phyloP scores from a whole-genome alignment of 2,113 vertebrate species.

The Pterocles orientalis region DNA sequence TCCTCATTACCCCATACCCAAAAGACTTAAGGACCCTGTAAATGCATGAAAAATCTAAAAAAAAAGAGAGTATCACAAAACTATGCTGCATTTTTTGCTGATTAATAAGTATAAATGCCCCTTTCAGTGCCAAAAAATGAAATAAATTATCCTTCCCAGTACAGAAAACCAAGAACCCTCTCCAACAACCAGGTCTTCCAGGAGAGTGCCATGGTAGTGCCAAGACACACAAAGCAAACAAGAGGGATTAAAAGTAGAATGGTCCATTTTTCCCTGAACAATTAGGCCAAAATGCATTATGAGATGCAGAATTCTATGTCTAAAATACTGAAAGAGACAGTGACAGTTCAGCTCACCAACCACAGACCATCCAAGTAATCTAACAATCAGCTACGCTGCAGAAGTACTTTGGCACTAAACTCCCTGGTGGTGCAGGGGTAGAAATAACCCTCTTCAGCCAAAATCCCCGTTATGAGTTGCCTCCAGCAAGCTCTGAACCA shows the following conservation, averaged over 20 bases:
- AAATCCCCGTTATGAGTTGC: background rate
- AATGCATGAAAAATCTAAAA: background rate
- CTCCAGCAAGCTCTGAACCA: background rate
- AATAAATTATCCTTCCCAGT: background rate
- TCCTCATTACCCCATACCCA: background rate
- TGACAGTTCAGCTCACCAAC: background rate
- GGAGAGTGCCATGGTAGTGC: background rate
- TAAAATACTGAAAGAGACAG: background rate
- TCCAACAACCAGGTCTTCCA: background rate
- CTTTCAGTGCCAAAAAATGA: background rate
- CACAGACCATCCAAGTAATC: background rate
- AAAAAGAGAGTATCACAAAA: background rate
- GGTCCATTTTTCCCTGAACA: background rate
- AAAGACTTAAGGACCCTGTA: background rate
- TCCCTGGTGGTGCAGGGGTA: background rate
- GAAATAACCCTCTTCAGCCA: background rate
- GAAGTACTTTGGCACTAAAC: background rate
- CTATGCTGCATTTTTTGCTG: background rate
- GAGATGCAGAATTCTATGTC: background rate
- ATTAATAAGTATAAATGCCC: background rate
- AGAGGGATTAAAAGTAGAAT: background rate
- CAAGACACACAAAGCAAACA: background rate
- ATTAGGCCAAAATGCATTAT: background rate
- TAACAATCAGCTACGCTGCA: background rate
- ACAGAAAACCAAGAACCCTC: background rate